Evolutionary conservation across 1,140 invertebrate species (phyloP).

Genomic region (Drosophila mojavensis): DNA sequence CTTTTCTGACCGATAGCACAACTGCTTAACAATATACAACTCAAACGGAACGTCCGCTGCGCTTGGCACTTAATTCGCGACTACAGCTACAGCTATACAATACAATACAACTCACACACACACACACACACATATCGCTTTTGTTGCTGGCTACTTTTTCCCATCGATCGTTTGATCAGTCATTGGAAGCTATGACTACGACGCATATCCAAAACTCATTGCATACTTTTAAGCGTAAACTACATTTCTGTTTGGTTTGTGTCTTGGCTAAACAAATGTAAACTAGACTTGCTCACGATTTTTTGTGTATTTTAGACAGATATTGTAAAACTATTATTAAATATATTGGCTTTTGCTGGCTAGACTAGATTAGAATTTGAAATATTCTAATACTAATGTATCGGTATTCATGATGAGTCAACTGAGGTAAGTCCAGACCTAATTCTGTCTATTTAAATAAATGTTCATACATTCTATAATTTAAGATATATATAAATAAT

Average conservation of each 20-base stretch:
- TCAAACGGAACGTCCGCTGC: constrained; percentile 47
- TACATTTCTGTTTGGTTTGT: not conserved
- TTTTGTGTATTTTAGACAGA: not conserved
- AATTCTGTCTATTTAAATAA: too few relatives aligned
- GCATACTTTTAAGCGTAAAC: constrained; percentile 46
- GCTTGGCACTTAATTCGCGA: constrained; percentile 54
- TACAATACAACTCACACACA: constrained; percentile 21
- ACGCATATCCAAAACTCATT: too few relatives aligned
- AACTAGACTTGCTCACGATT: not conserved
- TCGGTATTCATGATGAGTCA: too few relatives aligned
- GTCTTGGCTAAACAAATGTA: constrained; percentile 2
- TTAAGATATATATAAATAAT: too few relatives aligned
- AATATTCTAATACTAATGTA: too few relatives aligned
- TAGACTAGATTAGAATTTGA: too few relatives aligned
- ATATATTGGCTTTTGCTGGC: not conserved
- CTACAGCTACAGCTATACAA: constrained; percentile 47
- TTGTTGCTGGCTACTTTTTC: not conserved
- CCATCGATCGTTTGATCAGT: constrained; percentile 26
- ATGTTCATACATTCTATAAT: too few relatives aligned
- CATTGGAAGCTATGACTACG: not conserved
- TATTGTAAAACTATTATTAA: not conserved
- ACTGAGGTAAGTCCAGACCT: too few relatives aligned
- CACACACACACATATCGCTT: constrained; percentile 6
- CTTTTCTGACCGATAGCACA: constrained; percentile 4
- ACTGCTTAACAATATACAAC: constrained; percentile 8